A percentile compares a stretch with the other conserved stretches of the same genome.
Evolutionary conservation across 1,140 invertebrate species (phyloP).

Genomic region (Calycopis cecrops): DNA sequence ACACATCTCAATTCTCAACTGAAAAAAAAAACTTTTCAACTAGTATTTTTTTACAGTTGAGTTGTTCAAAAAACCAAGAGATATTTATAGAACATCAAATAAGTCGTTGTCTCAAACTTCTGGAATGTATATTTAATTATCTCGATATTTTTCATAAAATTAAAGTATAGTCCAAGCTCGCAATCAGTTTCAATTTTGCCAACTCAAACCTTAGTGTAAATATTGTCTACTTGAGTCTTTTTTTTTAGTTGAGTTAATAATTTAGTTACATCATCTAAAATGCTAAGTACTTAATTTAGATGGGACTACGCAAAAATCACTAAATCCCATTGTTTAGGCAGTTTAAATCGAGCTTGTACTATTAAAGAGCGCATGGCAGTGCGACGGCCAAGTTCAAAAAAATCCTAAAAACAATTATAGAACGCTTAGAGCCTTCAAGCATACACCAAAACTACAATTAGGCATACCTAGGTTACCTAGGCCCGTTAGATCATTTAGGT

Average conservation of each 20-base stretch:
- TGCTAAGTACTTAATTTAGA: slow-evolving; percentile 6
- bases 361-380: slow-evolving; percentile 17
- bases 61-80: too few relatives aligned
- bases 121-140: too few relatives aligned
- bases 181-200: too few relatives aligned
- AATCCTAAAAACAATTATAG: slow-evolving; percentile 24
- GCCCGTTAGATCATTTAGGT: slow-evolving; percentile 30
- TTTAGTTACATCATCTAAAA: slow-evolving; percentile 3
- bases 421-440: slow-evolving; percentile 8
- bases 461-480: slow-evolving; percentile 2
- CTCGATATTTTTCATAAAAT: too few relatives aligned
- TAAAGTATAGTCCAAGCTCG: slow-evolving; percentile 1
- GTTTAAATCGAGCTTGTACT: too few relatives aligned
- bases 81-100: too few relatives aligned
- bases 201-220: too few relatives aligned
- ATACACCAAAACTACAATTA: background rate
- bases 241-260: background rate
- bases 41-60: too few relatives aligned
- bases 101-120: too few relatives aligned
- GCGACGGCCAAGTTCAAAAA: slow-evolving; percentile 20
- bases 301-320: background rate
- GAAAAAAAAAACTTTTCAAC: too few relatives aligned
- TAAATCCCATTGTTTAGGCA: background rate
- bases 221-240: slow-evolving; percentile 2
- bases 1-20: too few relatives aligned